Evolutionary conservation across 2,797 vertebrate genomes (phyloP), one percentile per base, ranked within the genome.

Genomic region (Hafferia zeledoni): DNA sequence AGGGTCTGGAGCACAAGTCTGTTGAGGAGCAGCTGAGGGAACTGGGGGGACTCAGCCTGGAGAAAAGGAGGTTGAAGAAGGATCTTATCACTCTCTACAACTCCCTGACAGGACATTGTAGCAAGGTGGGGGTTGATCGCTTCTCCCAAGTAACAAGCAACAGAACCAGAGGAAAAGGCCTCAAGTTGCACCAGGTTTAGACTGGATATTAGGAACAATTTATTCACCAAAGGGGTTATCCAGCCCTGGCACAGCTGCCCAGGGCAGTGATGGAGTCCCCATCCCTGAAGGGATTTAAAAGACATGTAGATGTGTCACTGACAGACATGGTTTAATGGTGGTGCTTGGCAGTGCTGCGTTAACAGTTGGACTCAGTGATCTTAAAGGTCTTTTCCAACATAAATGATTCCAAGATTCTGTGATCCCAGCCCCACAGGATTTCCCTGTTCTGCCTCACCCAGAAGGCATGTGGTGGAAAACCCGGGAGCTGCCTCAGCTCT

Each of bases 391-490:
- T 69, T 71, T 60, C 28, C 71, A 68, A 13, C 13, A 14, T 37
- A 78, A 72, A 11, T 4, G 6, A 53, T 46, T 71, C 28, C 31
- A 19, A 9, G 3, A 33, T 37, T 56, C 43, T 41, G 14, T 9
- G 15, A 59, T 50, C 47, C 17, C 22, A 56, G 25, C 8, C 15
- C 28, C 0, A 0, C 0, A 14, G 31, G 11, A 63, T 80, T 56
- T 77, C 49, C 39, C 57, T 41, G 25, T 47, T 52, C 1, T 1
- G 31, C 47, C 52, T 81, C 77, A 35, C 11, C 18, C 11, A 46
- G 27, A 15, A 84, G 9, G 2, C 30, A 49, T 2, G 0, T 11
- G 19, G 25, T 81, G 20, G 24, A 83, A 81, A 83, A 18, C 7
- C 5, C 24, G 23, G 39, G n/a, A 83, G 61, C 37, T 7, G 15